Evolutionary conservation across 2,113 vertebrate genomes (phyloP), one percentile per base, ranked within the genome.

Genomic region (Mandrillus leucophaeus): DNA sequence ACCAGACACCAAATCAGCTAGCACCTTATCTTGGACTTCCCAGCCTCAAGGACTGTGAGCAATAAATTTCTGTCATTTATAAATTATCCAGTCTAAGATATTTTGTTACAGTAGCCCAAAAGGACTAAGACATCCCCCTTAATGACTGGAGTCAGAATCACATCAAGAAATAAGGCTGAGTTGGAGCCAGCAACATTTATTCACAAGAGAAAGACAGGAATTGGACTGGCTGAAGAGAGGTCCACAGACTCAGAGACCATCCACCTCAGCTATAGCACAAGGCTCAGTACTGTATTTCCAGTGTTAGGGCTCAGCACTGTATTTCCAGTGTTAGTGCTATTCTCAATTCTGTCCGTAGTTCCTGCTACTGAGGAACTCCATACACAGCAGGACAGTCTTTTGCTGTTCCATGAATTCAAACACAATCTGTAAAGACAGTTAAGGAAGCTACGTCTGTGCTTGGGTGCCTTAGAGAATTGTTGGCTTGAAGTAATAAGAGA

Each of bases 401-500:
- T 93, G 64, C 73, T 64, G 43, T 84, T 68, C 66, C 22, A 1
- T 17, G 50, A 90, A 92, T 79, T 88, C 86, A 75, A 13, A 89
- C 38, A 70, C 55, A 75, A 86, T 86, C 83, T 70, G 32, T 59
- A 89, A 96, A 96, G 89, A 59, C n/a, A 73, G 73, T 40, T 50
- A 96, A 81, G 70, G 80, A 70, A 80, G 92, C 52, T 72, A 32
- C 40, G 73, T 45, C 75, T 78, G 97, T 75, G 75, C 90, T 93
- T 68, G 35, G 35, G 5, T 9, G 64, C 50, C 92, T 95, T 35
- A 73, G 75, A 92, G 80, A 93, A 89, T 52, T 45, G 87, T 6
- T 52, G 82, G 70, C 87, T 92, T 95, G 94, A 72, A 92, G 35
- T 2, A 57, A 45, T 93, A 85, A 84, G 92, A 97, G 90, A 32